Percentiles rank a stretch among this genome's conserved stretches.
Evolutionary conservation across 1,140 invertebrate species (phyloP).

Genomic region (Hycleus phaleratus): DNA sequence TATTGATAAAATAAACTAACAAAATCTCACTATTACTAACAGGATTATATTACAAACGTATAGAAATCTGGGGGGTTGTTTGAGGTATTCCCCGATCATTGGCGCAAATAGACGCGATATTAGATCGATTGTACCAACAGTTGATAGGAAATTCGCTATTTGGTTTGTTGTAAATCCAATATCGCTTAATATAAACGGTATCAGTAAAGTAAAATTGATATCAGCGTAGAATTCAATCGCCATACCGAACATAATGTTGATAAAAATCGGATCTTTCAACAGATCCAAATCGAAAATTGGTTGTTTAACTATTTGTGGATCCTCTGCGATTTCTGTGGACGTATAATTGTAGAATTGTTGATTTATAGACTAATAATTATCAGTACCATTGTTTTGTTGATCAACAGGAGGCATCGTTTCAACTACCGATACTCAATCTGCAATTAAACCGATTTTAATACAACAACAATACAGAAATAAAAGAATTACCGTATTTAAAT

Average conservation of each 20-base stretch:
- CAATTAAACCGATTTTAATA: background rate
- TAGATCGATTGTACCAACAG: slow-evolving; percentile 52
- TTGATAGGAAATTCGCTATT: slow-evolving; percentile 54
- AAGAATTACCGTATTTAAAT: background rate
- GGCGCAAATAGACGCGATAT: slow-evolving; percentile 54
- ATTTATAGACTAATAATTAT: background rate
- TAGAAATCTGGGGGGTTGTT: slow-evolving; percentile 35
- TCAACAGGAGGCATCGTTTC: slow-evolving; percentile 19
- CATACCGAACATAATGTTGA: slow-evolving; percentile 59
- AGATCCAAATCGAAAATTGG: slow-evolving; percentile 54
- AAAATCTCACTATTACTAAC: slow-evolving; percentile 34
- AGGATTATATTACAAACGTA: slow-evolving; percentile 35
- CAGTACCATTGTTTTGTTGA: background rate
- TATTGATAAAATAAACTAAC: slow-evolving; percentile 27
- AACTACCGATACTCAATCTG: background rate
- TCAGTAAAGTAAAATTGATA: slow-evolving; percentile 60
- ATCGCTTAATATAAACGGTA: slow-evolving; percentile 59
- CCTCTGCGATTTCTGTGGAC: background rate
- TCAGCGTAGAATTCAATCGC: slow-evolving; percentile 60
- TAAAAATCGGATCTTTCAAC: slow-evolving; percentile 55
- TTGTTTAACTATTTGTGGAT: too few relatives aligned
- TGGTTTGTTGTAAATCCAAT: slow-evolving; percentile 49
- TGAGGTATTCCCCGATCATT: slow-evolving; percentile 46
- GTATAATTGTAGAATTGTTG: background rate
- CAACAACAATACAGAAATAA: slow-evolving; percentile 1